These are phyloP conservation scores for Indri indri DNA, from an alignment of 2,113 vertebrate genomes.

Conservation along the genomic window DNA sequence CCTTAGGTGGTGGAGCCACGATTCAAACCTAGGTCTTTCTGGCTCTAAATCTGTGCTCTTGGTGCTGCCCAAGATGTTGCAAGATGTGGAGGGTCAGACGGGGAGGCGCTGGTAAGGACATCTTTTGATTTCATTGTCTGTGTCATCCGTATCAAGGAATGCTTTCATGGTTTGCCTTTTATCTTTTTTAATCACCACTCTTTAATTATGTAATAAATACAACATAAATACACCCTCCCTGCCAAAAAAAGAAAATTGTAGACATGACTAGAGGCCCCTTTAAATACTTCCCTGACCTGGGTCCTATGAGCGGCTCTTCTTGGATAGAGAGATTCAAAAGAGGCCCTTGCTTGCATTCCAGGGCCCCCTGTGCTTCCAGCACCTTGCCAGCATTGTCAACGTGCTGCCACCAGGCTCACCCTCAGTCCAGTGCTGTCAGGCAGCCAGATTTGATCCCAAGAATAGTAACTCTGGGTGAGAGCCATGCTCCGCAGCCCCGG, in stretches of 20 bases:
- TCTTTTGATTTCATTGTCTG: background rate
- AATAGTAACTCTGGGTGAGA: conserved; percentile 57
- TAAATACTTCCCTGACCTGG: background rate
- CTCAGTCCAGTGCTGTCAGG: conserved; percentile 32
- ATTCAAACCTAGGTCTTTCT: background rate
- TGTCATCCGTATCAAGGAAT: background rate
- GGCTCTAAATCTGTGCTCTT: background rate
- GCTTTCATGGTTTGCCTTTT: background rate
- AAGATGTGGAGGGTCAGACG: background rate
- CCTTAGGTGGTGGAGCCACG: background rate
- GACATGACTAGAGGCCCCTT: background rate
- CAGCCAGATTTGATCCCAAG: conserved; percentile 50
- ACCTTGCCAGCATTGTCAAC: background rate
- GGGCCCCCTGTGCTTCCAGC: background rate
- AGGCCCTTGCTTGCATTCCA: background rate
- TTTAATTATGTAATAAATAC: conserved; percentile 25
- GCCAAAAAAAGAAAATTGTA: background rate
- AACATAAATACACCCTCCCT: background rate
- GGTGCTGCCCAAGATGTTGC: background rate
- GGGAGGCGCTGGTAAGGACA: background rate
- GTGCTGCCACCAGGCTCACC: background rate
- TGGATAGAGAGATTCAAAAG: background rate
- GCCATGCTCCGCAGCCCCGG: conserved; percentile 10
- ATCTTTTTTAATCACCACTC: background rate
- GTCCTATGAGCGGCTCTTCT: background rate